Base-by-base conservation (phyloP, 1,140 invertebrate genomes). In the Drosophila suzukii region DNA sequence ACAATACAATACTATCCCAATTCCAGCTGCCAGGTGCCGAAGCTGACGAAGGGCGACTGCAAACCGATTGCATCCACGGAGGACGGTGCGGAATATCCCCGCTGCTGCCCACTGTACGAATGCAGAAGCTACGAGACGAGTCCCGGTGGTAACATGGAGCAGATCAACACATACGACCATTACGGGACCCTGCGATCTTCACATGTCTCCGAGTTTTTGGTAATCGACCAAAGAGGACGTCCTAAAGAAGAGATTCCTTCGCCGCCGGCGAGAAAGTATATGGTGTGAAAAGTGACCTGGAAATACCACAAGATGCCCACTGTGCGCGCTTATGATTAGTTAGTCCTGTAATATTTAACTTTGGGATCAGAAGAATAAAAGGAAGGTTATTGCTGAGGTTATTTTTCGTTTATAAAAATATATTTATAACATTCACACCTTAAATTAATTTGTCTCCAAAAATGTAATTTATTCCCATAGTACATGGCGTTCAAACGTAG, bases 61-160 rank as follows among this genome's bases (percentile, higher is more conserved):
- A 51, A 27, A 24, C 50, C 53, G 0, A n/a, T 91, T 8, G 78
- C 73, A 6, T 41, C 65, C 6, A 63, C 34, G 4, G 67, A 82
- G 11, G 13, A 53, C 11, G 75, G 77, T 56, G 43, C 77, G 6
- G 70, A 78, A 6, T 92, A 90, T 78, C 91, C 91, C 7, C 57
- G 61, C n/a, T 92, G 91, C 30, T 92, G 91, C 57, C 88, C 91
- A 2, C 24, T 82, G 32, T 91, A 88, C 51, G 75, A 83, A 38
- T 92, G 91, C 63, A 85, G 79, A 51, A 78, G 41, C 36, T 75
- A 88, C 39, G 41, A 58, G 24, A 38, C 53, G 0, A 68, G 67
- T 60, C 38, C 67, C 3, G 60, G 58, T 4, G 76, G 84, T 1
- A 55, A 71, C 5, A 13, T 76, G 63, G 78, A 90, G 34, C 61